phyloP scores from a whole-genome alignment of 2,888 invertebrate genomes.

The Andrena chrysosceles region DNA sequence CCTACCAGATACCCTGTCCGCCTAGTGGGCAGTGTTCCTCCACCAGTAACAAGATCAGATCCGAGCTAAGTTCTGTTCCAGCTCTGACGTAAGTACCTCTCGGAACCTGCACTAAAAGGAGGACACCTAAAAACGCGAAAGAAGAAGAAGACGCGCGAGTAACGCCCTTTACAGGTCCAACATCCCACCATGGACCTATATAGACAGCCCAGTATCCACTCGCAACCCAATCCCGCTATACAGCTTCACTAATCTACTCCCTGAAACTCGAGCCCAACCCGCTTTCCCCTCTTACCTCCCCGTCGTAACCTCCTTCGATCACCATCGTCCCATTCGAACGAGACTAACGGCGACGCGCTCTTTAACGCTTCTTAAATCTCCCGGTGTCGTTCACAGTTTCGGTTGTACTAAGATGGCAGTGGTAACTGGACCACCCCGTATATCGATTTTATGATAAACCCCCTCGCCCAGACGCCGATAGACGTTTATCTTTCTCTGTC shows the following conservation, averaged over 20 bases:
- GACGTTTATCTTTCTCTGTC: constrained; percentile 59
- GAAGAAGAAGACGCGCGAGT: no score
- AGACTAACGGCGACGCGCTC: neutral
- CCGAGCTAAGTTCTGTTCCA: no score
- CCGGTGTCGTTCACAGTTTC: neutral
- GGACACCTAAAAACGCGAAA: no score
- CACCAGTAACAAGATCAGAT: no score
- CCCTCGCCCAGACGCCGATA: constrained; percentile 31
- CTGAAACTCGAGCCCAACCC: neutral
- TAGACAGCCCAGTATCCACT: no score
- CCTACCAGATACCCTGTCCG: no score
- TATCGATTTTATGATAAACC: constrained; percentile 63
- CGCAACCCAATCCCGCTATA: neutral
- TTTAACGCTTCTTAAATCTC: neutral
- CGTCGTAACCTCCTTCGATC: neutral
- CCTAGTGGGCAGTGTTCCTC: no score
- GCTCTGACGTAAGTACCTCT: no score
- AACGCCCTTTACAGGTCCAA: no score
- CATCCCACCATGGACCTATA: no score
- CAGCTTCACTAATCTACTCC: neutral
- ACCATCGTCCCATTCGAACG: neutral
- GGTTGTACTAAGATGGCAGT: neutral
- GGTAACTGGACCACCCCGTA: constrained; percentile 22
- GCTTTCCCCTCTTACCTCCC: neutral
- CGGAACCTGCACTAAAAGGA: no score